Conservation (phyloP, 2,888 invertebrate genomes). For the Drosophila mayaguana region DNA sequence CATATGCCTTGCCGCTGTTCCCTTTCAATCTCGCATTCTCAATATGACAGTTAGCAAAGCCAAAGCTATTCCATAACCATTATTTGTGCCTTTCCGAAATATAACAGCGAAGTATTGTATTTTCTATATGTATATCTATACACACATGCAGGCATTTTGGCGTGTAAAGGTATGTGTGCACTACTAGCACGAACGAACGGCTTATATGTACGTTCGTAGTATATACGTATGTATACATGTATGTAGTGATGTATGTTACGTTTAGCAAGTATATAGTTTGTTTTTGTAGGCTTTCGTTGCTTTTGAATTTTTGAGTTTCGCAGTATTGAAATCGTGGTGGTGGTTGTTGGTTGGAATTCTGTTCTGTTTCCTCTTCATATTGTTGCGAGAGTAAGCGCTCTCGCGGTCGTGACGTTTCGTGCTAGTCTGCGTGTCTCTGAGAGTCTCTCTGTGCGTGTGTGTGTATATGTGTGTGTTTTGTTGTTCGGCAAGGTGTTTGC, state of each 20-base stretch:
- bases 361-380: constrained; percentile 54
- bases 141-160: neutral
- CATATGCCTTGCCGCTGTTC: constrained; percentile 23
- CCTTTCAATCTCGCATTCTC: constrained; percentile 74
- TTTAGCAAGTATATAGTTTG: constrained; percentile 60
- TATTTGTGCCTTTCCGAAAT: constrained; percentile 79
- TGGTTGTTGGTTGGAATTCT: constrained; percentile 67
- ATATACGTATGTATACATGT: constrained; percentile 5
- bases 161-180: constrained; percentile 9
- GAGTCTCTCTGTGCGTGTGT: constrained; percentile 24
- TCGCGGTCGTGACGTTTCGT: constrained; percentile 24
- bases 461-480: constrained; percentile 47
- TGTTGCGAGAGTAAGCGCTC: constrained; percentile 46
- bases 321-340: constrained; percentile 83
- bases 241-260: constrained; percentile 24
- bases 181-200: constrained; percentile 33
- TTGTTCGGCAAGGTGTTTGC: constrained; percentile 61
- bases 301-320: constrained; percentile 76
- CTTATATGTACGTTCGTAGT: constrained; percentile 18
- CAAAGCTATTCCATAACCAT: constrained; percentile 70
- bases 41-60: constrained; percentile 62
- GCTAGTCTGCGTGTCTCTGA: constrained; percentile 23
- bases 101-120: constrained; percentile 70
- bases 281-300: constrained; percentile 79
- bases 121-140: constrained; percentile 7